phyloP scores from a whole-genome alignment of 2,113 vertebrate species.

The Fulmarus glacialis region DNA sequence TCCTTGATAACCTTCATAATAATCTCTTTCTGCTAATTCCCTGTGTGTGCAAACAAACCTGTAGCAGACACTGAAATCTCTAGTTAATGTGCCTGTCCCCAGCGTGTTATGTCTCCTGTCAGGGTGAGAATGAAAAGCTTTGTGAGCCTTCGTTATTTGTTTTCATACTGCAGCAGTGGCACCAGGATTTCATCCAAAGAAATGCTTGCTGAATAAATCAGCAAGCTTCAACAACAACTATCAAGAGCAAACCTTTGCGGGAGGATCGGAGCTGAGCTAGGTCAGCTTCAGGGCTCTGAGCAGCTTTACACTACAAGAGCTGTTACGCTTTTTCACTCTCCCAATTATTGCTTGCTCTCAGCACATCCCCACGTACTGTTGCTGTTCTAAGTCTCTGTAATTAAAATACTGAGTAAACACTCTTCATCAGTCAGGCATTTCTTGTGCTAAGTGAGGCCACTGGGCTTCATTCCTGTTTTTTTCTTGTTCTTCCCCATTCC shows the following conservation, averaged over 20 bases:
- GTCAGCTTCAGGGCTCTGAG: neutral
- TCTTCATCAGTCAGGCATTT: neutral
- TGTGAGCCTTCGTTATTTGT: neutral
- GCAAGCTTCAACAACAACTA: neutral
- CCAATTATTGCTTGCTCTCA: neutral
- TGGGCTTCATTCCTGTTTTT: neutral
- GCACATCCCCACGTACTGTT: accelerated
- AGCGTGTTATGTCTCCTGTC: accelerated
- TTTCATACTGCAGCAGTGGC: neutral
- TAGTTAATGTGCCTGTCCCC: neutral
- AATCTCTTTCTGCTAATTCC: neutral
- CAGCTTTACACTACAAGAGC: neutral
- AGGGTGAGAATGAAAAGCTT: neutral
- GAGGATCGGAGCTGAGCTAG: neutral
- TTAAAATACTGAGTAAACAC: neutral
- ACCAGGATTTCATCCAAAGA: neutral
- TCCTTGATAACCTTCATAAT: neutral
- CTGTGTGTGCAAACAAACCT: neutral
- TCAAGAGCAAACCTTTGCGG: neutral
- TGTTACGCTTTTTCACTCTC: neutral
- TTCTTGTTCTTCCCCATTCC: neutral
- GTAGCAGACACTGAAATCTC: neutral
- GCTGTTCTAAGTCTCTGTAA: neutral
- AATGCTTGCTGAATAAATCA: neutral
- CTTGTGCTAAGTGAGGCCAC: neutral